phyloP scores from a whole-genome alignment of 2,113 vertebrate species.

The Anseranas semipalmata region DNA sequence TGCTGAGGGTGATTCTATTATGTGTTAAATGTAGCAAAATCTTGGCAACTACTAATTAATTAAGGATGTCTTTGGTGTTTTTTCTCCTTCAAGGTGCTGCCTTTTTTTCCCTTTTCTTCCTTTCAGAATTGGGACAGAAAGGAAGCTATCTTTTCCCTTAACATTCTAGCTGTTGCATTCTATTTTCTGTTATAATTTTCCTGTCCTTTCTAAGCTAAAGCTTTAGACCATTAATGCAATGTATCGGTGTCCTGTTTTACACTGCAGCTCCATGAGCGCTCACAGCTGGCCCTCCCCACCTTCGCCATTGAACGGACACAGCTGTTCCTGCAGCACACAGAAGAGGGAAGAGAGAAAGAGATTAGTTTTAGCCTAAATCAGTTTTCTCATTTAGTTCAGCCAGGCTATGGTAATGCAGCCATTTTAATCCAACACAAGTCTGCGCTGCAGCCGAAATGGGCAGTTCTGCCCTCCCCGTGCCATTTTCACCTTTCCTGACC shows the following conservation, averaged over 20 bases:
- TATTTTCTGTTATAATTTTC: background rate
- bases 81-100: background rate
- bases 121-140: background rate
- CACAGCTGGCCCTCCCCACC: slow-evolving; percentile 32
- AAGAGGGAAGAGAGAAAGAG: background rate
- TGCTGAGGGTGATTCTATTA: background rate
- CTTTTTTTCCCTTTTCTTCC: background rate
- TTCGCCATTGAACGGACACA: background rate
- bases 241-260: background rate
- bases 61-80: background rate
- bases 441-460: background rate
- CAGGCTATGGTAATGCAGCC: background rate
- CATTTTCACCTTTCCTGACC: slow-evolving; percentile 49
- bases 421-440: slow-evolving; percentile 33
- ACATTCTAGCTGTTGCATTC: background rate
- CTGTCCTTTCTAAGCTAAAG: background rate
- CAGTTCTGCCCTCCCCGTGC: background rate
- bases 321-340: background rate
- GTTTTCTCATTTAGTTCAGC: slow-evolving; percentile 31
- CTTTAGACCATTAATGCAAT: background rate
- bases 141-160: background rate
- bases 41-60: background rate
- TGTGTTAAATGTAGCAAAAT: background rate
- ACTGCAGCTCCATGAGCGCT: background rate
- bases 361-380: slow-evolving; percentile 17